These are phyloP conservation scores for Coturnix japonica DNA, from an alignment of 2,113 vertebrate species.

Conservation along the genomic window DNA sequence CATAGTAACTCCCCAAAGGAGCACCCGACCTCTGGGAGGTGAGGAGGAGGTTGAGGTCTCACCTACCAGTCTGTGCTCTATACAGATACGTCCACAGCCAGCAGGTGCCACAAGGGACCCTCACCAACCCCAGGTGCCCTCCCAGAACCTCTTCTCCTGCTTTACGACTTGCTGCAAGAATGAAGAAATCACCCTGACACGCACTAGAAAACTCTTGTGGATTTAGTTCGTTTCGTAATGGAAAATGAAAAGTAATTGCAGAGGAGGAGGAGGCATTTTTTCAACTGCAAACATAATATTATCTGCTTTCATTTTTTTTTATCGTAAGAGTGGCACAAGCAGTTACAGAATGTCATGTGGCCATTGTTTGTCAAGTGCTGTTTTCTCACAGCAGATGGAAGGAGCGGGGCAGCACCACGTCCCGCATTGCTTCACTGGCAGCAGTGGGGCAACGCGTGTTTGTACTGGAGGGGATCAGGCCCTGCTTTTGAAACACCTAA, in stretches of 20 bases:
- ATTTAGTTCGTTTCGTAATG: conserved; percentile 49
- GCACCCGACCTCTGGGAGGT: neutral
- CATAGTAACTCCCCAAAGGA: neutral
- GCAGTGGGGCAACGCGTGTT: neutral
- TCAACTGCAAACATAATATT: conserved; percentile 9
- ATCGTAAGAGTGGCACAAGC: conserved; percentile 20
- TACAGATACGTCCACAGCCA: neutral
- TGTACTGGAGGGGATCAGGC: neutral
- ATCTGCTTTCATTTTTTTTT: conserved; percentile 38
- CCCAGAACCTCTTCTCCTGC: neutral
- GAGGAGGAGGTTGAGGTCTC: neutral
- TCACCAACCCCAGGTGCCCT: neutral
- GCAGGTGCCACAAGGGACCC: rapidly evolving
- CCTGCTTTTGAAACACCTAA: neutral
- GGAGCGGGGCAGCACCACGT: neutral
- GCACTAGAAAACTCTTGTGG: neutral
- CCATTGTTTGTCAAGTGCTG: conserved; percentile 47
- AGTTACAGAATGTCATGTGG: conserved; percentile 26
- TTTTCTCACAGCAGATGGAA: conserved; percentile 14
- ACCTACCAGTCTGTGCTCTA: neutral
- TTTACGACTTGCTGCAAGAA: neutral
- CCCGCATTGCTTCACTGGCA: neutral
- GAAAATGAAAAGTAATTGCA: conserved; percentile 46
- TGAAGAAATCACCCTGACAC: conserved; percentile 20
- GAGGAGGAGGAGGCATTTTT: conserved; percentile 41